phyloP scores from a whole-genome alignment of 2,888 invertebrate genomes.

The Hirtodrosophila duncani region DNA sequence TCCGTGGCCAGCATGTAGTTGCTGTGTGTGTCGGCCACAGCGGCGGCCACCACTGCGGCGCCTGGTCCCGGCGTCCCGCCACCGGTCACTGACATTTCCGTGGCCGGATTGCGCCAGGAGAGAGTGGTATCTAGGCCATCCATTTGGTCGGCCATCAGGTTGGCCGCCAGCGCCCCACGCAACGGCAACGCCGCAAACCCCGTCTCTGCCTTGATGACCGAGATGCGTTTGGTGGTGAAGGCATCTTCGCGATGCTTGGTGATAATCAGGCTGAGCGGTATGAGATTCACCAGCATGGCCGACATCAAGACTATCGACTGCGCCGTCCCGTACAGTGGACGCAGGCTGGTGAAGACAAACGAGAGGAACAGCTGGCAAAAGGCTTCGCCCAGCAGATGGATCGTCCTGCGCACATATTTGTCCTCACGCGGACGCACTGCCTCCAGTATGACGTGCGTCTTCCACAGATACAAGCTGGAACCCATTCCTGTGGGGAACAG shows the following conservation, averaged over 20 bases:
- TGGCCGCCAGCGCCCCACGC: conserved; percentile 58
- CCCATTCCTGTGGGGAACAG: conserved; percentile 72
- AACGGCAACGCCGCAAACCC: conserved; percentile 69
- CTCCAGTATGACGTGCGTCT: conserved; percentile 76
- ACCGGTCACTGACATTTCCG: conserved; percentile 28
- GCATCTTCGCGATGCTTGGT: conserved; percentile 75
- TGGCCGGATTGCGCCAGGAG: conserved; percentile 74
- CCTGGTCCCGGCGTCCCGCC: conserved; percentile 1
- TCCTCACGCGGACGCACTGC: conserved; percentile 78
- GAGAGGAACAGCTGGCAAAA: conserved; percentile 77
- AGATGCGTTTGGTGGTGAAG: conserved; percentile 74
- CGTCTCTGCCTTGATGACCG: conserved; percentile 74
- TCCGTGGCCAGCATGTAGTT: conserved; percentile 76
- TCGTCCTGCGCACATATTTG: conserved; percentile 77
- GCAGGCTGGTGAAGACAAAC: conserved; percentile 77
- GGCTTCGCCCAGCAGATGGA: conserved; percentile 77
- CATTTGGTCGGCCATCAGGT: conserved; percentile 72
- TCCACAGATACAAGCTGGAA: conserved; percentile 74
- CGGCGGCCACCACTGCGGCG: conserved; percentile 57
- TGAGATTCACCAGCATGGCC: conserved; percentile 76
- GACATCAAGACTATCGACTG: conserved; percentile 77
- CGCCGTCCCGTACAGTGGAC: conserved; percentile 77
- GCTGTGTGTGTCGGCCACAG: conserved; percentile 69
- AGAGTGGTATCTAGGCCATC: conserved; percentile 73
- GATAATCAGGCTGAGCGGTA: conserved; percentile 76